phyloP scores from a whole-genome alignment of 2,797 vertebrate genomes.

The Octomys mimax region DNA sequence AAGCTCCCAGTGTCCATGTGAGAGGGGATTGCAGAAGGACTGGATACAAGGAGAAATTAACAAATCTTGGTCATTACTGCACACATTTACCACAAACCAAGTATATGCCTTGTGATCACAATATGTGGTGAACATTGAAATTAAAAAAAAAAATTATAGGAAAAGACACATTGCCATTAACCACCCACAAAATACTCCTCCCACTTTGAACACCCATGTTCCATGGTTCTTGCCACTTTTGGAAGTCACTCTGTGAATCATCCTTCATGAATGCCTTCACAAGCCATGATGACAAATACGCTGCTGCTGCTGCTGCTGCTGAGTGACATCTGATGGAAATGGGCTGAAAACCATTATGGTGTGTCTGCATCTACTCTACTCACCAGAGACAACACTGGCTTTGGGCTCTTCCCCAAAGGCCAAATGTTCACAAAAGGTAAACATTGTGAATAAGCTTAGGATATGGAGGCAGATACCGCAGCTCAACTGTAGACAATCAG shows the following conservation, averaged over 20 bases:
- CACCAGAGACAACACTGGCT: neutral
- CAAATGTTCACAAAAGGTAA: neutral
- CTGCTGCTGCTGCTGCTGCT: neutral
- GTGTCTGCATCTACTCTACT: neutral
- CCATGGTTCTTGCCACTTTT: neutral
- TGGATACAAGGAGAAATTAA: neutral
- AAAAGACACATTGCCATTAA: neutral
- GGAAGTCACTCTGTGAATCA: neutral
- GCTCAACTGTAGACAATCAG: neutral
- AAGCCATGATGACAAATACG: neutral
- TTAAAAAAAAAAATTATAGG: neutral
- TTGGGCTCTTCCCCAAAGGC: neutral
- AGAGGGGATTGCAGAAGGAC: neutral
- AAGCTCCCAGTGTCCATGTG: neutral
- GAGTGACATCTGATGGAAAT: neutral
- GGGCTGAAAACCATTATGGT: neutral
- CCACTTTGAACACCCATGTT: neutral
- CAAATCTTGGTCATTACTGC: neutral
- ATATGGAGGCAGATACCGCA: neutral
- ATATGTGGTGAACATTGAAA: neutral
- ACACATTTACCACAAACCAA: neutral
- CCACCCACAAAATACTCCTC: neutral
- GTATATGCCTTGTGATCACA: neutral
- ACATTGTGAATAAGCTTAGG: neutral
- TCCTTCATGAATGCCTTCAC: neutral